These are phyloP conservation scores for Astyanax mexicanus DNA, from an alignment of 2,797 vertebrate species.

Conservation along the genomic window DNA sequence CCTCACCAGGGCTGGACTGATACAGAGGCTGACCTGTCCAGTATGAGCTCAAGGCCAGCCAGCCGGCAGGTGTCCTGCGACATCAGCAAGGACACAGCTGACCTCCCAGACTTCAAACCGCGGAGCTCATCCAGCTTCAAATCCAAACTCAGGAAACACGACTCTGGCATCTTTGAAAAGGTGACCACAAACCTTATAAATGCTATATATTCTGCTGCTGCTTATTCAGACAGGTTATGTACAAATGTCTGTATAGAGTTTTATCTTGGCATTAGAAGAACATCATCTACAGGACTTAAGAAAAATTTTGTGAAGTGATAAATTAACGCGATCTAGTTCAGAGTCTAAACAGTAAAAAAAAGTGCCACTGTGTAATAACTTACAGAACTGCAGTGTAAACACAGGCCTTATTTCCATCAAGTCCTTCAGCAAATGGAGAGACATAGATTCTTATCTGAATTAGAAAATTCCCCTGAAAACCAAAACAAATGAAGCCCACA, in stretches of 20 bases:
- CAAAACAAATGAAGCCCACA: neutral
- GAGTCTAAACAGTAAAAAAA: neutral
- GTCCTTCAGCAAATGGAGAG: neutral
- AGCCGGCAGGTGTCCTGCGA: conserved; percentile 79
- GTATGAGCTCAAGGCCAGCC: conserved; percentile 72
- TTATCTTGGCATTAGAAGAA: neutral
- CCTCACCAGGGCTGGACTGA: conserved; percentile 84
- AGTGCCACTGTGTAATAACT: neutral
- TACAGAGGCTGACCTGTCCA: conserved; percentile 80
- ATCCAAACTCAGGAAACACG: conserved; percentile 72
- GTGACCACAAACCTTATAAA: conserved; percentile 71
- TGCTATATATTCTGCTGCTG: too few species aligned
- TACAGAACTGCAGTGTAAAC: neutral
- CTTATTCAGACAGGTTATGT: too few species aligned
- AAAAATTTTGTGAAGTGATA: neutral
- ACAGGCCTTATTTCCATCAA: neutral
- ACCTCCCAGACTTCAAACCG: conserved; percentile 67
- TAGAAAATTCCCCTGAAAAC: neutral
- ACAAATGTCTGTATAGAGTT: neutral
- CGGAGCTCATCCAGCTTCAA: conserved; percentile 73
- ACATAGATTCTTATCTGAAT: neutral
- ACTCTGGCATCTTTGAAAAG: conserved; percentile 85
- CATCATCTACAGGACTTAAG: neutral
- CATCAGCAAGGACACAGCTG: conserved; percentile 76
- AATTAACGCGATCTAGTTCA: neutral